Evolutionary conservation across 2,113 vertebrate species (phyloP).

Genomic region (Orcinus orca): DNA sequence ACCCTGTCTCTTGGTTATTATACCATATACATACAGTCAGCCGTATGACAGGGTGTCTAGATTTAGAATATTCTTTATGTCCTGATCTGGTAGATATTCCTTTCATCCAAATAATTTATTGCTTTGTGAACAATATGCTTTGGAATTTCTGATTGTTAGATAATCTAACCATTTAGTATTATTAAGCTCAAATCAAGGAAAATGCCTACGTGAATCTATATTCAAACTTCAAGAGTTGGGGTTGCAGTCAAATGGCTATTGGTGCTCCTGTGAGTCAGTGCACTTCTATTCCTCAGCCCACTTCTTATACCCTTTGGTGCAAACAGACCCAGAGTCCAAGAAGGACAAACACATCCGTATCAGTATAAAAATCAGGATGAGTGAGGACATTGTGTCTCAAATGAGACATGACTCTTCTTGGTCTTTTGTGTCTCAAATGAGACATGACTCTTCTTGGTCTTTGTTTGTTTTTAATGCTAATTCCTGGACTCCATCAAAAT

Average conservation of each 20-base stretch:
- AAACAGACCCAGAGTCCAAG: not conserved
- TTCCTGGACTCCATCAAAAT: not conserved
- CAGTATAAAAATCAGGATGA: not conserved
- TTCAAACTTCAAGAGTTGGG: not conserved
- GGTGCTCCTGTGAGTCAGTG: not conserved
- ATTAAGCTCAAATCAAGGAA: not conserved
- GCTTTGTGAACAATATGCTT: not conserved
- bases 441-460: not conserved
- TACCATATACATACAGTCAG: not conserved
- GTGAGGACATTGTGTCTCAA: not conserved
- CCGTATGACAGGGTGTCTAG: too few species aligned
- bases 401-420: not conserved
- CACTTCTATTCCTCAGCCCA: not conserved
- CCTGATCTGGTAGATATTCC: not conserved
- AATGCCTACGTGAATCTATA: not conserved
- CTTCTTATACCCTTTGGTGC: not conserved
- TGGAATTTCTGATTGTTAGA: not conserved
- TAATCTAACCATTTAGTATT: not conserved
- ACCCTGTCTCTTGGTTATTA: not conserved
- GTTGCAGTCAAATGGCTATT: not conserved
- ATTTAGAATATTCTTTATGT: not conserved
- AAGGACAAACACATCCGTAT: not conserved
- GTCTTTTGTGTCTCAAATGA: too few species aligned
- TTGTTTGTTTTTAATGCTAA: not conserved
- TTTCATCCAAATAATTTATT: not conserved